A percentile compares a stretch with the other conserved stretches of the same genome.
Conservation (phyloP, 2,888 invertebrate genomes). For the Drosophila neotestacea region DNA sequence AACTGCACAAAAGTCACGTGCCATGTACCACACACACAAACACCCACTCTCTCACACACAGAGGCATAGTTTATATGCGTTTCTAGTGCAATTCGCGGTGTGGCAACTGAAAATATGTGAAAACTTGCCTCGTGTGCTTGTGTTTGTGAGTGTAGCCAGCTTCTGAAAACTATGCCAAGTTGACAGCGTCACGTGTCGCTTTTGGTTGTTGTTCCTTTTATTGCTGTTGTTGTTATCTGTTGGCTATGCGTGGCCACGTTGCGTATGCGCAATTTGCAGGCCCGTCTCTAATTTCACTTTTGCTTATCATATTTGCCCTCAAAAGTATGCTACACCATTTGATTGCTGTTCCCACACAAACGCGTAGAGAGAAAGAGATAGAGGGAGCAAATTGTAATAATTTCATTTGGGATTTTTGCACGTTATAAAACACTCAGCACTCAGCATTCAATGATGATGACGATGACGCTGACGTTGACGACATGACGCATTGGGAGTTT, state of each 20-base stretch:
- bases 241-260: constrained; percentile 65
- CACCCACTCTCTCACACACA: constrained; percentile 4
- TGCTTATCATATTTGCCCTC: constrained; percentile 39
- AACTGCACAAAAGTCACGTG: constrained; percentile 79
- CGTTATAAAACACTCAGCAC: constrained; percentile 76
- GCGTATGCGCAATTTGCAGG: constrained; percentile 75
- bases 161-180: constrained; percentile 72
- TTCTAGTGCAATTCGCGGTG: constrained; percentile 46
- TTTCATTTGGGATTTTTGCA: constrained; percentile 70
- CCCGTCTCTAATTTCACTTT: constrained; percentile 41
- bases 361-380: too few relatives aligned
- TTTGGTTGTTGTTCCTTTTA: constrained; percentile 6
- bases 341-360: not conserved
- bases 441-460: constrained; percentile 20
- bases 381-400: constrained; percentile 54
- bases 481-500: constrained; percentile 70
- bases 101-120: constrained; percentile 51
- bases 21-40: constrained; percentile 20
- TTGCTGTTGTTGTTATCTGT: constrained; percentile 1
- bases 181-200: constrained; percentile 58
- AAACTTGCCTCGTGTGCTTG: constrained; percentile 57
- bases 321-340: constrained; percentile 22
- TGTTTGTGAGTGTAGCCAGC: constrained; percentile 20
- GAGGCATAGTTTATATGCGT: not conserved
- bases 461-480: constrained; percentile 30